Percentiles rank a stretch among this genome's conserved stretches.
phyloP scores from a whole-genome alignment of 2,797 vertebrate species.

The Notolepis coatsorum region DNA sequence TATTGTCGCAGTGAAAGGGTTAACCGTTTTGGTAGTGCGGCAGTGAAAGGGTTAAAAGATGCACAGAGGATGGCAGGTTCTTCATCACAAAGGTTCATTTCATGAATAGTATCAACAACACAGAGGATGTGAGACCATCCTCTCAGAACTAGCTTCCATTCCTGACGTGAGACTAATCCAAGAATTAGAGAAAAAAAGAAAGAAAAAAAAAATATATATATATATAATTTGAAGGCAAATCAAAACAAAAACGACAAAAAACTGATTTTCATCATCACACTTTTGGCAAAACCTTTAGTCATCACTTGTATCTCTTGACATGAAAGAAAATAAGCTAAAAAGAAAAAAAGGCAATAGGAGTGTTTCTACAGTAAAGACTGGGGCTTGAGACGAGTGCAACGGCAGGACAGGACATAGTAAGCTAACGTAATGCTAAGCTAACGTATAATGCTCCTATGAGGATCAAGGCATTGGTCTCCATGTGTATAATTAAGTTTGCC shows the following conservation, averaged over 20 bases:
- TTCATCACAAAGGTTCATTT: too few species aligned
- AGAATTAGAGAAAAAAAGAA: background rate
- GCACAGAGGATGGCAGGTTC: too few species aligned
- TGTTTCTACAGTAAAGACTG: background rate
- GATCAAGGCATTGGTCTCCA: conserved; percentile 15
- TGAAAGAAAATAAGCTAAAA: background rate
- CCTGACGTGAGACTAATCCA: background rate
- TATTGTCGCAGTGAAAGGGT: too few species aligned
- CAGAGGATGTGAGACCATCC: too few species aligned
- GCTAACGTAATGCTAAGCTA: background rate
- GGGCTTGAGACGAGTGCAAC: background rate
- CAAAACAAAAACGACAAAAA: background rate
- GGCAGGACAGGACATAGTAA: background rate
- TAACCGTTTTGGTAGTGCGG: too few species aligned
- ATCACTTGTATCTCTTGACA: background rate
- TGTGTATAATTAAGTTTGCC: conserved; percentile 2
- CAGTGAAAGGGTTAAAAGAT: too few species aligned
- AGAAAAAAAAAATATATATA: background rate
- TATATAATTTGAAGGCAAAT: conserved; percentile 10
- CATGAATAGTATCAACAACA: too few species aligned
- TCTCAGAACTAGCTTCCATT: background rate
- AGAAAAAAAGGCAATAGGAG: background rate
- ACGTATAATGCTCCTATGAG: background rate
- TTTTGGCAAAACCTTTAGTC: conserved; percentile 10
- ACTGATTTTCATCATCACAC: conserved; percentile 6